phyloP scores from a whole-genome alignment of 2,888 invertebrate species.

The Chymomyza amoena region DNA sequence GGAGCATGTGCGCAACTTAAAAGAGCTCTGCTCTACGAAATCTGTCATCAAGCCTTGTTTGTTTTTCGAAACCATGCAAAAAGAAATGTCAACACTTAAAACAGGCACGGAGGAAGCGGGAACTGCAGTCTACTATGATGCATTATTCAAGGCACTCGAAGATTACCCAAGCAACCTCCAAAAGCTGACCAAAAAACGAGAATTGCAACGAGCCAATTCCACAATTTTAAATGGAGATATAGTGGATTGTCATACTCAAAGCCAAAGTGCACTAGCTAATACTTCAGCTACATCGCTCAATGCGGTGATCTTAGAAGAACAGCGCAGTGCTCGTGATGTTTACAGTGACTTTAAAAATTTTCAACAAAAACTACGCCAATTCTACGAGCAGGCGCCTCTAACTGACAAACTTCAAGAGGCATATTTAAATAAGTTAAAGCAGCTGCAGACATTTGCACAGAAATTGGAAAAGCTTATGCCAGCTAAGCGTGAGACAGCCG shows the following conservation, averaged over 20 bases:
- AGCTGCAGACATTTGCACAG: constrained; percentile 63
- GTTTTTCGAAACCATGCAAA: constrained; percentile 60
- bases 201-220: constrained; percentile 59
- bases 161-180: constrained; percentile 71
- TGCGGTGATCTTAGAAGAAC: constrained; percentile 40
- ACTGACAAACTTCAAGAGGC: constrained; percentile 38
- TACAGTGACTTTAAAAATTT: constrained; percentile 67
- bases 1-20: constrained; percentile 46
- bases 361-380: constrained; percentile 53
- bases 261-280: neutral
- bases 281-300: constrained; percentile 30
- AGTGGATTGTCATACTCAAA: constrained; percentile 23
- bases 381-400: constrained; percentile 43
- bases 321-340: constrained; percentile 48
- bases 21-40: constrained; percentile 57
- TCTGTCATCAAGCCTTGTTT: constrained; percentile 55
- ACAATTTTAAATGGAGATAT: constrained; percentile 40
- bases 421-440: constrained; percentile 53
- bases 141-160: constrained; percentile 69
- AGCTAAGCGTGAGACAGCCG: constrained; percentile 26
- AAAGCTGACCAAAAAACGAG: constrained; percentile 56
- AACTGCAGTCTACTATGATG: constrained; percentile 58
- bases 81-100: constrained; percentile 47
- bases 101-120: constrained; percentile 40
- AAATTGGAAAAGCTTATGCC: constrained; percentile 69